Base-by-base conservation (phyloP, 2,113 vertebrate genomes). In the Proteles cristata region DNA sequence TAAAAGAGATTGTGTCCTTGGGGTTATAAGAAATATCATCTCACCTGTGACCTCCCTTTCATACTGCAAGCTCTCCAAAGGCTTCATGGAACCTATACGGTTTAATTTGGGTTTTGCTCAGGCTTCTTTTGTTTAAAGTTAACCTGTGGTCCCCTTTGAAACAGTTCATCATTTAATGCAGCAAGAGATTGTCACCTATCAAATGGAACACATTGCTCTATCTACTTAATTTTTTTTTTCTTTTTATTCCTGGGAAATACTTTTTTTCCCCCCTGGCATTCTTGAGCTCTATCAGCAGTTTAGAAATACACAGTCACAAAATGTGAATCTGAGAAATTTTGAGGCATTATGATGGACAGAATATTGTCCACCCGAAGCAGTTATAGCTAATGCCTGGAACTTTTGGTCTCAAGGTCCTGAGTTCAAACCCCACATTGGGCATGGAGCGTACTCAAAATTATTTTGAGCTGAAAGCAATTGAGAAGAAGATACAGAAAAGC, bases 1-100 rank as follows among this genome's bases (percentile, higher is more conserved):
- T 96, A 39, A 93, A 93, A 97, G 92, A 92, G 45, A 96, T 91
- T 48, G 88, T 96, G 90, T 94, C 95, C 91, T 97, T 98, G 95
- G 83, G 77, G 93, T 95, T 93, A 73, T 92, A 82, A 94, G 87
- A 93, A 90, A 93, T 87, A 86, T 19, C 35, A 71, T 83, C 73
- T 97, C 86, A 93, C 95, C 91, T 81, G 68, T 83, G 93, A 96
- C 86, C 79, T 93, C 96, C 43, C 86, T 93, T 63, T 92, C 39
- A n/a, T 17, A 45, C 39, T 50, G n/a, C 21, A 26, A 48, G 66
- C 68, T 80, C 68, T 86, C 93, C 39, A 35, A 35, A 65, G 96
- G 77, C 61, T 14, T 77, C 79, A 21, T 2, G 26, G 83, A 83
- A 39, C 35, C n/a, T 19, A 14, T 10, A 11, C 39, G 21, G 83